A percentile compares a stretch with the other conserved stretches of the same genome.
Conservation (phyloP, 2,888 invertebrate genomes). For the Chaitophorus viminalis region DNA sequence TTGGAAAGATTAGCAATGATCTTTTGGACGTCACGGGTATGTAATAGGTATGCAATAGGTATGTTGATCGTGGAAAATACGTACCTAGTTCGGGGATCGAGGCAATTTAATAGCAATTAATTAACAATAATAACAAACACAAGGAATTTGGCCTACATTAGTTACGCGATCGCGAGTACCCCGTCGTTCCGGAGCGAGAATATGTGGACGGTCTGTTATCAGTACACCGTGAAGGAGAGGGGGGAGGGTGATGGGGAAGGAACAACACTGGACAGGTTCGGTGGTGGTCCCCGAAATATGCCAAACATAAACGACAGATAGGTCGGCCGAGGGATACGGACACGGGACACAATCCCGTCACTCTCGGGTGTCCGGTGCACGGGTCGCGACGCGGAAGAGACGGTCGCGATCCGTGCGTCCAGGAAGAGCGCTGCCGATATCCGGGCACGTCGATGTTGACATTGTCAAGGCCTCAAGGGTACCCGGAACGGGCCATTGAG, state of each 20-base stretch:
- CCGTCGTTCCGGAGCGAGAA: too few relatives aligned
- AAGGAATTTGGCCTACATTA: too few relatives aligned
- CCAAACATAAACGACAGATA: neutral
- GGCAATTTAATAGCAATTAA: too few relatives aligned
- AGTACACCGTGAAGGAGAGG: neutral
- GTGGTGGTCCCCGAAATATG: neutral
- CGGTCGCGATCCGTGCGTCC: neutral
- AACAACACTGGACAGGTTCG: neutral
- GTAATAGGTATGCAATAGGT: too few relatives aligned
- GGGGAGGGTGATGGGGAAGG: neutral
- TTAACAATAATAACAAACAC: too few relatives aligned
- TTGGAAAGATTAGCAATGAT: too few relatives aligned
- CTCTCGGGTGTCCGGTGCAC: neutral
- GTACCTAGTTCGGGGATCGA: too few relatives aligned
- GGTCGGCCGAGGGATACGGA: neutral
- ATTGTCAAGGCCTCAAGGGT: constrained; percentile 49
- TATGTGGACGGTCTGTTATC: too few relatives aligned
- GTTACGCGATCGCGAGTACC: too few relatives aligned
- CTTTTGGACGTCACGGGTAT: too few relatives aligned
- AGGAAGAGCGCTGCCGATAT: neutral
- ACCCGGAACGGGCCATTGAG: constrained; percentile 1
- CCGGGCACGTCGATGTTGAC: neutral
- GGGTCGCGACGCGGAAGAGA: neutral
- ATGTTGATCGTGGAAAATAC: too few relatives aligned
- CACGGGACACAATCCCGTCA: neutral